Evolutionary conservation across 2,113 vertebrate genomes (phyloP), one percentile per base, ranked within the genome.

Genomic region (Cricetomys ansorgei): DNA sequence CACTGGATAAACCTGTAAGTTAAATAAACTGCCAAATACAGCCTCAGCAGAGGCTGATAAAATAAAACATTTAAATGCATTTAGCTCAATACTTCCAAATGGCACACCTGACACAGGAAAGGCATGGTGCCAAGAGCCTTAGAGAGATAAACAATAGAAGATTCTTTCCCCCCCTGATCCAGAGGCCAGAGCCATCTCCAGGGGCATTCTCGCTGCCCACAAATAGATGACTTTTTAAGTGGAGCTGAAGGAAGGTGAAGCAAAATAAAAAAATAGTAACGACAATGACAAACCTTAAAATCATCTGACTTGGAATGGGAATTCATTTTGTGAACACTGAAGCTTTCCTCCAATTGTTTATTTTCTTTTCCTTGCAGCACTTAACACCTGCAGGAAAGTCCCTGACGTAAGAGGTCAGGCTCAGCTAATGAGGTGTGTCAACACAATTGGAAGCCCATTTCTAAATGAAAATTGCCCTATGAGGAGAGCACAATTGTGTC

Each of bases 371-470:
- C 40, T 72, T 83, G 40, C 29, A 11, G 29, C 80, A 80, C 85
- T 96, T 96, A 97, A 95, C 89, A 95, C 93, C 65, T 96, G 50
- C 55, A 75, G 73, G 40, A 86, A 91, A 94, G 93, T 79, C 48
- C 76, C 90, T 65, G 92, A 90, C 70, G 92, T 75, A 77, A 96
- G 70, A 97, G 96, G 95, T 72, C 86, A 34, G 62, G 53, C 84
- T 96, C 59, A 85, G 94, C 79, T 97, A 97, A 97, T 86, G 95
- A 95, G 89, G 95, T 96, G 85, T 95, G 96, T 88, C 92, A 93
- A 96, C 94, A 96, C 88, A 77, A 96, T 77, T 95, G 97, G 94
- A 96, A 98, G 73, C 62, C 96, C 89, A 81, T 91, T 98, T 97
- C 97, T 73, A 93, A 97, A 93, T 95, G 96, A 96, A 96, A 96